Percentiles rank a stretch among this genome's conserved stretches.
These are phyloP conservation scores for Andrena minutula DNA, from an alignment of 2,888 invertebrate species.

Conservation along the genomic window DNA sequence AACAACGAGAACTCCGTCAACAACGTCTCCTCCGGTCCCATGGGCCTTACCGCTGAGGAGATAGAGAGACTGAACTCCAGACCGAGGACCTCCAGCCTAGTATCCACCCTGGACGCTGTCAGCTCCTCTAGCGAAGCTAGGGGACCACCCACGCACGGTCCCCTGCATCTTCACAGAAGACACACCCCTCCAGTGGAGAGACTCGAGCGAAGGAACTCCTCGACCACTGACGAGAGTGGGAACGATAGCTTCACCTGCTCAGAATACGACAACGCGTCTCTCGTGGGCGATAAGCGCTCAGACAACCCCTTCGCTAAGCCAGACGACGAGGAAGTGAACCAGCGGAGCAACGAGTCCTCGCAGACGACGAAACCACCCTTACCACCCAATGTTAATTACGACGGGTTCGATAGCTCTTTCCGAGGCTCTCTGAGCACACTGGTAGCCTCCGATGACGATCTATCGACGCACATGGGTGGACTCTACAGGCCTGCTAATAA, in stretches of 20 bases:
- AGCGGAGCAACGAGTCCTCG: constrained; percentile 85
- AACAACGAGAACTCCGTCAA: constrained; percentile 87
- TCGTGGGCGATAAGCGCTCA: constrained; percentile 91
- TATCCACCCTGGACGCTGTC: constrained; percentile 97
- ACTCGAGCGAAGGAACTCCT: constrained; percentile 90
- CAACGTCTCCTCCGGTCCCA: constrained; percentile 89
- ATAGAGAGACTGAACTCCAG: constrained; percentile 95
- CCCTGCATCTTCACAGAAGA: constrained; percentile 88
- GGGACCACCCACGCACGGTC: constrained; percentile 89
- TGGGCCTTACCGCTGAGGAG: constrained; percentile 96
- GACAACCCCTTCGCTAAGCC: constrained; percentile 87
- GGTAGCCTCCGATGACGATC: constrained; percentile 95
- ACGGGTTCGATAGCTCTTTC: constrained; percentile 97
- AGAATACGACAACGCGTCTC: constrained; percentile 96
- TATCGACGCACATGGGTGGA: constrained; percentile 92
- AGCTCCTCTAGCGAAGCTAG: constrained; percentile 95
- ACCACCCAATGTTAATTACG: constrained; percentile 91
- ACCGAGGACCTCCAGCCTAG: constrained; percentile 95
- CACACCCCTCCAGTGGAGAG: constrained; percentile 91
- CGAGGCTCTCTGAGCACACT: constrained; percentile 96
- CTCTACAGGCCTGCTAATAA: constrained; percentile 93
- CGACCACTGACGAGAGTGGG: constrained; percentile 96
- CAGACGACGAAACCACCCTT: constrained; percentile 88
- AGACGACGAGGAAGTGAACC: constrained; percentile 85
- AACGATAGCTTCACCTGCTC: constrained; percentile 99